phyloP scores from a whole-genome alignment of 1,140 invertebrate genomes.

The Microplitis mediator region DNA sequence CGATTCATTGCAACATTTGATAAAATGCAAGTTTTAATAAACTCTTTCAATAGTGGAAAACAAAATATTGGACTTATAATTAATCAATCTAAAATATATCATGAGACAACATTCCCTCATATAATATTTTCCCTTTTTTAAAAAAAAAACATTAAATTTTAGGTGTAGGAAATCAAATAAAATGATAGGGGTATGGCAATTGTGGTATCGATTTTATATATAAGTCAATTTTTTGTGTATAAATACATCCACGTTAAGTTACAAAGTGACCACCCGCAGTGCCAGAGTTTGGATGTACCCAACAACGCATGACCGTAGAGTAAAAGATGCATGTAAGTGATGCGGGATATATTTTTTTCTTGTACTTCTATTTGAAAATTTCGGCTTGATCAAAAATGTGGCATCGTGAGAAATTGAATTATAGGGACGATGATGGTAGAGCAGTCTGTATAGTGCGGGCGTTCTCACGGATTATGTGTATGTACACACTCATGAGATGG shows the following conservation, averaged over 20 bases:
- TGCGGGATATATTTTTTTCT: conserved; percentile 3
- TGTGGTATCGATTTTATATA: neutral
- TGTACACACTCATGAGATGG: neutral
- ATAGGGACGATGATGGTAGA: neutral
- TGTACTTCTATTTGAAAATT: conserved; percentile 3
- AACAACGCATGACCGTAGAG: neutral
- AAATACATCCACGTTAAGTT: neutral
- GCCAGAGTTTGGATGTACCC: neutral
- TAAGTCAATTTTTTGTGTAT: neutral
- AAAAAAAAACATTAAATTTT: neutral
- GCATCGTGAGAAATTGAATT: conserved; percentile 20
- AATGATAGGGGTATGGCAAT: conserved; percentile 1
- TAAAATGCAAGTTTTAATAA: too few species aligned
- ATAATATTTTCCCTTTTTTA: neutral
- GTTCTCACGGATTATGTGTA: conserved; percentile 12
- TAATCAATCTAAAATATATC: neutral
- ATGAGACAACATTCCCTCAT: neutral
- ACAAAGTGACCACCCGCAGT: conserved; percentile 14
- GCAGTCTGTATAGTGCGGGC: conserved; percentile 2
- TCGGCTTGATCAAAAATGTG: neutral
- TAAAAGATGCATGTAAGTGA: neutral
- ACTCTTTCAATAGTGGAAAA: neutral
- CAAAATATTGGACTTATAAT: neutral
- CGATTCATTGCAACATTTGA: too few species aligned
- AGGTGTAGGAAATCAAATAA: neutral